Evolutionary conservation across 2,888 invertebrate species (phyloP).

Genomic region (Boloria selene): DNA sequence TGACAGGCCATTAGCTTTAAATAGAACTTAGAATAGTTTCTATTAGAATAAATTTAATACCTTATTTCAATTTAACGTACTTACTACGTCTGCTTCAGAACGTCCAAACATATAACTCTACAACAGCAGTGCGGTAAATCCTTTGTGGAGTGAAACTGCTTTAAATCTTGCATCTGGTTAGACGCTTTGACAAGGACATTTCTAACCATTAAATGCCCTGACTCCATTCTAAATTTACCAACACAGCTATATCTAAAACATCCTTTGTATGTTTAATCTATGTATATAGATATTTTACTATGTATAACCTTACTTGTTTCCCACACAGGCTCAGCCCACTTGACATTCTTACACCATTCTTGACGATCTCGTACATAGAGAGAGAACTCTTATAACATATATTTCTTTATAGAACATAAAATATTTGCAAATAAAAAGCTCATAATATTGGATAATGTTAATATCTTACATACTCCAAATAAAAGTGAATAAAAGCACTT

Average conservation of each 20-base stretch:
- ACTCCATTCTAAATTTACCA: slow-evolving; percentile 1
- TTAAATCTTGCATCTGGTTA: slow-evolving; percentile 28
- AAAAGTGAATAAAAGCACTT: background rate
- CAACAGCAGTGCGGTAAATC: slow-evolving; percentile 11
- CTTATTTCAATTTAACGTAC: slow-evolving; percentile 9
- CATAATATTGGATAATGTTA: background rate
- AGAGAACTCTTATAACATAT: background rate
- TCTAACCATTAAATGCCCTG: slow-evolving; percentile 14
- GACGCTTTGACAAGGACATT: slow-evolving; percentile 20
- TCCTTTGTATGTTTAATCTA: too few relatives aligned
- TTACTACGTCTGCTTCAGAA: slow-evolving; percentile 2
- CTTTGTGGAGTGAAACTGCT: slow-evolving; percentile 27
- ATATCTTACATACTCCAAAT: background rate
- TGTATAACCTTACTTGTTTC: background rate
- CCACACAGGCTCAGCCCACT: slow-evolving; percentile 14
- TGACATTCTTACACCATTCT: slow-evolving; percentile 15
- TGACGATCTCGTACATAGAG: slow-evolving; percentile 9
- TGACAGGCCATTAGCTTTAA: too few relatives aligned
- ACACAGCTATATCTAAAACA: background rate
- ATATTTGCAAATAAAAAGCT: background rate
- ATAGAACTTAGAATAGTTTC: too few relatives aligned
- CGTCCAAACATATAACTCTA: slow-evolving; percentile 7
- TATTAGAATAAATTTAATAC: background rate
- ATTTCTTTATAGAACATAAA: background rate
- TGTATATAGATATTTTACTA: background rate